phyloP scores from a whole-genome alignment of 2,797 vertebrate species.

The Muscicapa comitata region DNA sequence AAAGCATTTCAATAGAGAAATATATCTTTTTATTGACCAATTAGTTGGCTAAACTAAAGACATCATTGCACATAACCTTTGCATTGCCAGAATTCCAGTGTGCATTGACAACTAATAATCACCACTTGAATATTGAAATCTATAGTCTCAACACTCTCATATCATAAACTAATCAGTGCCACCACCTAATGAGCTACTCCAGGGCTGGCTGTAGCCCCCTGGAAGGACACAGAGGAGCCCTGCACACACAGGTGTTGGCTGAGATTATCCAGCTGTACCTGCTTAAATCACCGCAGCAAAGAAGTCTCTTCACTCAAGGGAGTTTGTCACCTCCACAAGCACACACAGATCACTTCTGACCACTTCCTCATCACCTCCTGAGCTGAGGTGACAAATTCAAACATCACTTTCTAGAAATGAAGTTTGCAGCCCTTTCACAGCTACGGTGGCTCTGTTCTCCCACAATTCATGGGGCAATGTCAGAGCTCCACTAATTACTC shows the following conservation, averaged over 20 bases:
- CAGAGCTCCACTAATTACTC: not conserved
- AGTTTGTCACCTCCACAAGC: not conserved
- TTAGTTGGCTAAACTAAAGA: not conserved
- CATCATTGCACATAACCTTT: not conserved
- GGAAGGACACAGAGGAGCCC: accelerated
- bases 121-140: not conserved
- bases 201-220: accelerated
- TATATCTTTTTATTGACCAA: not conserved
- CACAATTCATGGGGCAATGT: not conserved
- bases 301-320: not conserved
- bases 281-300: not conserved
- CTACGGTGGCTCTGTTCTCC: not conserved
- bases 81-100: not conserved
- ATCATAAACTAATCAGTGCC: not conserved
- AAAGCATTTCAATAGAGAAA: not conserved
- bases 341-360: not conserved
- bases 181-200: not conserved
- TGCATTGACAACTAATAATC: not conserved
- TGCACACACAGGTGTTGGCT: accelerated
- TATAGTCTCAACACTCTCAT: too few relatives aligned
- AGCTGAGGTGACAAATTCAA: not conserved
- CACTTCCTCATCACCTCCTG: not conserved
- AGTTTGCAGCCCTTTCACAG: not conserved
- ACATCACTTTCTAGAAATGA: not conserved
- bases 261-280: not conserved